These are phyloP conservation scores for Knipowitschia caucasica DNA, from an alignment of 2,797 vertebrate genomes.

Conservation along the genomic window DNA sequence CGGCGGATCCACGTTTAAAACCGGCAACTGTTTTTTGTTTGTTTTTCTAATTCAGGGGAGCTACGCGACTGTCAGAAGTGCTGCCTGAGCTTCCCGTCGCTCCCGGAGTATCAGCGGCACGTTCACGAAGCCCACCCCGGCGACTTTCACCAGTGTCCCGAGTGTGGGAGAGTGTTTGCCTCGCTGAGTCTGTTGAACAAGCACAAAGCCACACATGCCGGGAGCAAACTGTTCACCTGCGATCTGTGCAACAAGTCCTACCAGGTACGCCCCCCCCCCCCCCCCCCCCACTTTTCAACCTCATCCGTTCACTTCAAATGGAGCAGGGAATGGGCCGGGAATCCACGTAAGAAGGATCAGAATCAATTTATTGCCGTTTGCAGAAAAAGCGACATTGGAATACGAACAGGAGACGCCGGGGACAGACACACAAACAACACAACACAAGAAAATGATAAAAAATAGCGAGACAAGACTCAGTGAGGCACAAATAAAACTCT, in stretches of 20 bases:
- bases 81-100: slow-evolving; percentile 83
- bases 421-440: too few species aligned
- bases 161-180: slow-evolving; percentile 82
- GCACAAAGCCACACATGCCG: slow-evolving; percentile 77
- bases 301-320: too few species aligned
- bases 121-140: slow-evolving; percentile 82
- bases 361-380: too few species aligned
- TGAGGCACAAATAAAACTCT: too few species aligned
- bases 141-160: slow-evolving; percentile 84
- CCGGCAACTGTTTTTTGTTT: background rate
- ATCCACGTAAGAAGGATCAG: too few species aligned
- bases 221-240: slow-evolving; percentile 86
- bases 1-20: background rate
- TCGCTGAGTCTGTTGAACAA: slow-evolving; percentile 80
- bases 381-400: too few species aligned
- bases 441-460: too few species aligned
- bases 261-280: too few species aligned
- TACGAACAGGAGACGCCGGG: too few species aligned
- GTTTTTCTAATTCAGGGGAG: slow-evolving; percentile 77
- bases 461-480: too few species aligned
- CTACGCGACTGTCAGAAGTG: slow-evolving; percentile 90
- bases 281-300: too few species aligned
- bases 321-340: too few species aligned
- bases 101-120: slow-evolving; percentile 84
- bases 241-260: slow-evolving; percentile 88